These are phyloP conservation scores for Riparia riparia DNA, from an alignment of 2,113 vertebrate genomes.

Conservation along the genomic window DNA sequence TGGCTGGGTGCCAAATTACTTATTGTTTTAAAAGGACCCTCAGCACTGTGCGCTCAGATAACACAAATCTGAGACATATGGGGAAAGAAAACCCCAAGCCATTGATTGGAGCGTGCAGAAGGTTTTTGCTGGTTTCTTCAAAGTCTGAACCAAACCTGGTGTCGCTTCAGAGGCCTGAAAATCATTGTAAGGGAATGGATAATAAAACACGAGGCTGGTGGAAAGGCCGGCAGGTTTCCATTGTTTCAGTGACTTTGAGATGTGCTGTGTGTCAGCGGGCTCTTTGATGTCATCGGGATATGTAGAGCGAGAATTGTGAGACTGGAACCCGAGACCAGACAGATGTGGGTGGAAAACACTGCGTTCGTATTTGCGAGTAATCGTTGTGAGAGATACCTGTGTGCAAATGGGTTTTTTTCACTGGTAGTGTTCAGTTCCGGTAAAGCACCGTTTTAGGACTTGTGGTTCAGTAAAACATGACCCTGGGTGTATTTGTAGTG, in stretches of 20 bases:
- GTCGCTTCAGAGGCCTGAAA: neutral
- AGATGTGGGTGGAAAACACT: neutral
- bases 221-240: neutral
- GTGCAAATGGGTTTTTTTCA: neutral
- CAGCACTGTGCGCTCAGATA: neutral
- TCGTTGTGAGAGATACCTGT: neutral
- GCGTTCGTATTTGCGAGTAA: neutral
- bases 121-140: neutral
- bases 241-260: neutral
- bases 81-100: neutral
- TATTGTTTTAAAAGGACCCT: neutral
- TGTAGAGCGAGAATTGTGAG: rapidly evolving
- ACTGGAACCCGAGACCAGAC: neutral
- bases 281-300: neutral
- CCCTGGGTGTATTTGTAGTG: neutral
- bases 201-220: neutral
- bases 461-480: neutral
- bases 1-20: neutral
- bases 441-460: neutral
- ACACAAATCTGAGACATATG: neutral
- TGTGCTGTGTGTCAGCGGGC: neutral
- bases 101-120: neutral
- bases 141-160: neutral
- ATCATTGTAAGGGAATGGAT: neutral
- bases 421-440: neutral